Base-by-base conservation (phyloP, 2,888 invertebrate species). In the Leucoma salicis region DNA sequence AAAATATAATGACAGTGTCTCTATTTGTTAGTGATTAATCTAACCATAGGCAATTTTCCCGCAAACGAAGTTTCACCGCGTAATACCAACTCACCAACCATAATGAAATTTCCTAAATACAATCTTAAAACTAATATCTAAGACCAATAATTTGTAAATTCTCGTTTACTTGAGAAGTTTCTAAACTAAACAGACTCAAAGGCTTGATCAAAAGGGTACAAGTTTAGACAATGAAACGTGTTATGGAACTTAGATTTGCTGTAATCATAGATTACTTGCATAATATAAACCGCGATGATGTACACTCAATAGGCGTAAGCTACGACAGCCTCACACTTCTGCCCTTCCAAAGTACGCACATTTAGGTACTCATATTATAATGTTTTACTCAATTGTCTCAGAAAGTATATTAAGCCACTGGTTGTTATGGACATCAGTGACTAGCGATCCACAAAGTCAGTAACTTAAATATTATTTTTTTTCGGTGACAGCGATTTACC, bases 151-250 rank as follows among this genome's bases (percentile, higher is more conserved):
- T 10, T 13, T 29, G 29, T 29, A 29, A 29, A 29, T 29, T 29
- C 29, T 13, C 29, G 29, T 29, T 29, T 29, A 29, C 29, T 29
- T 29, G 13, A 6, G 5, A 29, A 29, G 29, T 29, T 29, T 12
- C 13, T 8, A 29, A 29, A 29, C 29, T 29, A 49, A 42, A 42
- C 49, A 35, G 24, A 39, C 42, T 32, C 37, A 32, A 39, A 33
- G 21, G 14, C 37, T 29, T 37, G 25, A 31, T 34, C 36, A 31
- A 45, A 50, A 42, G 44, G 29, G 10, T 2, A 6, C 12, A 13
- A 12, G 29, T 13, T 29, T 29, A 6, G 6, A 21, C 21, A 21
- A 21, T 21, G 3, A 21, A 21, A 5, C 6, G 8, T 21, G 6
- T 21, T 8, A 21, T 8, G 6, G 21, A 21, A 21, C 8, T 21